Conservation (phyloP, 2,888 invertebrate genomes). For the Fragum whitleyi region DNA sequence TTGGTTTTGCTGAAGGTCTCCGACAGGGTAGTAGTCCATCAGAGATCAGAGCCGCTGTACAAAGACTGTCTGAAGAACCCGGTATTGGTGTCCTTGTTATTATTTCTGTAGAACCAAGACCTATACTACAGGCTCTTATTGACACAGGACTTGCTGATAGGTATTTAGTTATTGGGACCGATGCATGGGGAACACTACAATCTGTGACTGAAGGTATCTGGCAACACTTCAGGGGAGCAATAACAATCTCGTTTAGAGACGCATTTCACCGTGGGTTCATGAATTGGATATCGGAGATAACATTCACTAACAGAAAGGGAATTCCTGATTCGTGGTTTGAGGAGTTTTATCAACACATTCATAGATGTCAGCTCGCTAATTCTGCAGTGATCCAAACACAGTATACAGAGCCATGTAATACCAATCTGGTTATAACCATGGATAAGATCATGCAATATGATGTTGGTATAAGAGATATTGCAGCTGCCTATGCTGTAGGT, state of each 20-base stretch:
- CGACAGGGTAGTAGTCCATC: conserved; percentile 52
- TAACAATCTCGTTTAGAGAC: conserved; percentile 64
- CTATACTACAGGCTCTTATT: conserved; percentile 70
- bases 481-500: conserved; percentile 80
- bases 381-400: conserved; percentile 41
- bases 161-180: conserved; percentile 77
- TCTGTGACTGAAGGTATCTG: conserved; percentile 44
- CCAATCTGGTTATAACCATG: conserved; percentile 34
- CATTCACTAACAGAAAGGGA: conserved; percentile 65
- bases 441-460: conserved; percentile 31
- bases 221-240: conserved; percentile 59
- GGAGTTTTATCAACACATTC: conserved; percentile 84
- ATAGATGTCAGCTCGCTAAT: conserved; percentile 68
- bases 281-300: conserved; percentile 73
- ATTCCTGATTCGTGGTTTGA: conserved; percentile 85
- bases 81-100: conserved; percentile 80
- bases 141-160: conserved; percentile 64
- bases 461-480: conserved; percentile 78
- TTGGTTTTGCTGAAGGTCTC: conserved; percentile 60
- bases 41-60: conserved; percentile 62
- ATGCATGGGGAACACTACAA: conserved; percentile 63
- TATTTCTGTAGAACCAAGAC: conserved; percentile 70
- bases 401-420: conserved; percentile 52
- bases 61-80: conserved; percentile 50
- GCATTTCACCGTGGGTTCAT: conserved; percentile 75